Evolutionary conservation across 2,888 invertebrate genomes (phyloP), one percentile per base, ranked within the genome.

Genomic region (Craniophora ligustri): DNA sequence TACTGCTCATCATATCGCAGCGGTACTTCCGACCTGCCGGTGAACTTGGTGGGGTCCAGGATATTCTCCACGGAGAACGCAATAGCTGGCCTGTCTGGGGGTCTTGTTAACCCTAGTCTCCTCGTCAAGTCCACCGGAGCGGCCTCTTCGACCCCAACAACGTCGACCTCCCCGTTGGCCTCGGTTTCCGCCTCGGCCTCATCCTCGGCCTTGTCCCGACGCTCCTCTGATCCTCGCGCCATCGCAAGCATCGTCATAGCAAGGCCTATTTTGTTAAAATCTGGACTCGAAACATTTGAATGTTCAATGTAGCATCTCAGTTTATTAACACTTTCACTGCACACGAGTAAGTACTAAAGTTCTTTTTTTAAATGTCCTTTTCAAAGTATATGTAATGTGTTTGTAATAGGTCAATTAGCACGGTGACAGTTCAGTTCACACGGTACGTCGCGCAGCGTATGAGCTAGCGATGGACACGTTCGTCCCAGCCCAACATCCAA

Each of bases 41-140:
- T 98, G 85, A 98, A 98, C 91, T 98, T 98, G 76, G 96, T 98
- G 3, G 98, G 98, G 87, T 98, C 98, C 70, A 98, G 90, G 66
- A 98, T 98, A 82, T 98, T 98, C 91, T 98, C 98, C 15, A 98
- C 98, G 4, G 97, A 97, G 89, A 98, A 98, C 13, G 98, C 97
- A 64, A 98, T 92, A 2, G 90, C 84, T 0, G 89, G 82, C 44
- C 94, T 70, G 95, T 95, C 92, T 0, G 91, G 89, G 1, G 92
- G 87, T 74, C 96, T 89, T 42, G 95, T 95, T 56, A 95, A 91
- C 39, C 94, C 94, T 47, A 95, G 87, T 30, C 94, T 89, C 46
- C 94, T 79, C 39, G 92, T 93, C 7, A 93, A 72, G 74, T 93
- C 93, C 7, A 93, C 92, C 1, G 92, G 92, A 8, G 92, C 93